Percentiles rank a stretch among this genome's conserved stretches.
Evolutionary conservation across 2,888 invertebrate genomes (phyloP).

Genomic region (Eurytoma californica): DNA sequence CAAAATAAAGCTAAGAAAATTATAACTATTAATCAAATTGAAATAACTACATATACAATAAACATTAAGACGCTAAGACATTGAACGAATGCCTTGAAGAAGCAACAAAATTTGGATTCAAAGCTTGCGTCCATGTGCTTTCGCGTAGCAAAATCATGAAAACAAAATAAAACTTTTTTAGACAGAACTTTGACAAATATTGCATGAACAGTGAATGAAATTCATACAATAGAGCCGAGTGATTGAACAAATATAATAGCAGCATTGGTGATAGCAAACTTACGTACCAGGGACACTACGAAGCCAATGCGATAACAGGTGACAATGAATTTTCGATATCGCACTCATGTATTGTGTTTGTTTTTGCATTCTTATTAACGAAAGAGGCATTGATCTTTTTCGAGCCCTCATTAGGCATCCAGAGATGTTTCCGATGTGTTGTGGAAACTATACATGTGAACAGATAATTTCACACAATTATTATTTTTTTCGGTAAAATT

Average conservation of each 20-base stretch:
- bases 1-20: constrained; percentile 42
- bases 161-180: background rate
- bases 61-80: constrained; percentile 17
- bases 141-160: background rate
- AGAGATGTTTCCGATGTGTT: constrained; percentile 71
- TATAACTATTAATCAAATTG: constrained; percentile 13
- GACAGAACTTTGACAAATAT: background rate
- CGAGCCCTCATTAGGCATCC: constrained; percentile 61
- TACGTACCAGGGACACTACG: constrained; percentile 51
- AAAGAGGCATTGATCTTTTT: constrained; percentile 37
- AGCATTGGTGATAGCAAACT: constrained; percentile 41
- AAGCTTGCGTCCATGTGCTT: constrained; percentile 22
- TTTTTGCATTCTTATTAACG: constrained; percentile 33
- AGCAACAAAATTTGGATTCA: constrained; percentile 7
- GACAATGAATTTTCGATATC: constrained; percentile 50
- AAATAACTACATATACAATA: background rate
- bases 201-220: background rate
- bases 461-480: constrained; percentile 55
- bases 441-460: constrained; percentile 67
- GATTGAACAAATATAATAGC: background rate
- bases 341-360: constrained; percentile 29
- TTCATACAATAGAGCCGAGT: background rate
- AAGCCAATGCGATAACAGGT: constrained; percentile 48
- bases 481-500: constrained; percentile 1
- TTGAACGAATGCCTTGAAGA: constrained; percentile 3